These are phyloP conservation scores for Trichogramma pretiosum DNA, from an alignment of 1,140 invertebrate species.

Conservation along the genomic window DNA sequence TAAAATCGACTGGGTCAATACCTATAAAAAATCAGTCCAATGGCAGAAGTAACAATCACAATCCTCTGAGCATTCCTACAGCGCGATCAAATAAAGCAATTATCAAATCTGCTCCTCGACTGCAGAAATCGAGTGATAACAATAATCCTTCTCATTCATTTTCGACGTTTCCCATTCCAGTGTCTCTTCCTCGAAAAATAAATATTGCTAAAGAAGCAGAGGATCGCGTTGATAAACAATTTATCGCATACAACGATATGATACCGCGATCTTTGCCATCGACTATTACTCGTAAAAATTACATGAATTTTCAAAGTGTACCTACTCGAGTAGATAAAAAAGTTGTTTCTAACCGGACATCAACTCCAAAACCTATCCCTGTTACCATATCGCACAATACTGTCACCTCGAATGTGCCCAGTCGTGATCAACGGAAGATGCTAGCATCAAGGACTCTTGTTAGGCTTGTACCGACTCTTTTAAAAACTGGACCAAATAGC, in stretches of 20 bases:
- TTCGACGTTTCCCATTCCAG: background rate
- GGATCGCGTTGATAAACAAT: too few species aligned
- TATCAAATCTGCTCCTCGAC: too few species aligned
- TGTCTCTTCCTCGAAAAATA: background rate
- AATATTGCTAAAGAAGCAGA: too few species aligned
- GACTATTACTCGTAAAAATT: too few species aligned
- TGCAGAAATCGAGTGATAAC: too few species aligned
- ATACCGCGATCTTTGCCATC: too few species aligned
- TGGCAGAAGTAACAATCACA: background rate
- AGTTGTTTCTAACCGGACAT: background rate
- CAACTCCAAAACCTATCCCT: background rate
- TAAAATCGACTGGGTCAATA: background rate
- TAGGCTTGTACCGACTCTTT: slow-evolving; percentile 2
- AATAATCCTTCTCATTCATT: too few species aligned
- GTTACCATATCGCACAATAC: background rate
- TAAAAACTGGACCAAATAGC: background rate
- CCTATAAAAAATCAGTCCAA: background rate
- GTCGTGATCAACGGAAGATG: background rate
- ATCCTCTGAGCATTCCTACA: slow-evolving; percentile 3
- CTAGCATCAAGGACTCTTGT: slow-evolving; percentile 8
- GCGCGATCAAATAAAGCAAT: too few species aligned
- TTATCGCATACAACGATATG: too few species aligned
- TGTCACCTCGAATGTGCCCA: background rate
- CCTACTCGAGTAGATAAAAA: too few species aligned
- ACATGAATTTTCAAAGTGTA: too few species aligned